These are phyloP conservation scores for Toxotes jaculatrix DNA, from an alignment of 2,113 vertebrate species.

Conservation along the genomic window DNA sequence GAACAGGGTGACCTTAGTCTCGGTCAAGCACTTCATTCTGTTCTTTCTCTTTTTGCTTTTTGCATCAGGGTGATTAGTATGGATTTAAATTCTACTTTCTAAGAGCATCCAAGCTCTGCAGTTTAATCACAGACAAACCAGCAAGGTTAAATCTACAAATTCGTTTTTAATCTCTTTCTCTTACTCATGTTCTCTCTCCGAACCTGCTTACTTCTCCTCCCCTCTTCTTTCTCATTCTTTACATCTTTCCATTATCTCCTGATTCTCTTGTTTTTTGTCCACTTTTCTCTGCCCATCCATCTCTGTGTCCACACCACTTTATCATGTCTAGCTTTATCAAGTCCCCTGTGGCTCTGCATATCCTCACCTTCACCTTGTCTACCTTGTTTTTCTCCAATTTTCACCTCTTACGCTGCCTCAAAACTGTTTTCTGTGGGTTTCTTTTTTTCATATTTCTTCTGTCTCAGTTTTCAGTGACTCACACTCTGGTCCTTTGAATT, in stretches of 20 bases:
- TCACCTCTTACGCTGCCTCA: neutral
- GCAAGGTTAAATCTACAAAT: neutral
- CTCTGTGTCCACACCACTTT: neutral
- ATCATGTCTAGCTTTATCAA: neutral
- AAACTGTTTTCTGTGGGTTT: neutral
- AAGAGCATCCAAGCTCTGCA: neutral
- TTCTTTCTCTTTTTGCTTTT: slow-evolving; percentile 6
- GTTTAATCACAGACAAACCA: slow-evolving; percentile 1
- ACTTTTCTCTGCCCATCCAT: neutral
- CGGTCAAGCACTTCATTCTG: slow-evolving; percentile 13
- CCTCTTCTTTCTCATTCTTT: neutral
- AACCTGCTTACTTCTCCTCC: neutral
- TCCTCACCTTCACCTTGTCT: neutral
- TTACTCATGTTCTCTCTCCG: slow-evolving; percentile 8
- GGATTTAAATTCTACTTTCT: neutral
- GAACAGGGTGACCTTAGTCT: slow-evolving; percentile 33
- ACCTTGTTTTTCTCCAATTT: neutral
- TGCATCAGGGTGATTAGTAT: slow-evolving; percentile 1
- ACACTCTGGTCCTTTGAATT: neutral
- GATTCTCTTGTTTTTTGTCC: neutral
- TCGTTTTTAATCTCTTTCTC: slow-evolving; percentile 11
- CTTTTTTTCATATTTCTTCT: neutral
- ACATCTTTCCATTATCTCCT: neutral
- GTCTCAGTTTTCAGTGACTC: neutral
- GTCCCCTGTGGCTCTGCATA: neutral